Evolutionary conservation across 2,888 invertebrate genomes (phyloP).

Genomic region (Diaperis boleti): DNA sequence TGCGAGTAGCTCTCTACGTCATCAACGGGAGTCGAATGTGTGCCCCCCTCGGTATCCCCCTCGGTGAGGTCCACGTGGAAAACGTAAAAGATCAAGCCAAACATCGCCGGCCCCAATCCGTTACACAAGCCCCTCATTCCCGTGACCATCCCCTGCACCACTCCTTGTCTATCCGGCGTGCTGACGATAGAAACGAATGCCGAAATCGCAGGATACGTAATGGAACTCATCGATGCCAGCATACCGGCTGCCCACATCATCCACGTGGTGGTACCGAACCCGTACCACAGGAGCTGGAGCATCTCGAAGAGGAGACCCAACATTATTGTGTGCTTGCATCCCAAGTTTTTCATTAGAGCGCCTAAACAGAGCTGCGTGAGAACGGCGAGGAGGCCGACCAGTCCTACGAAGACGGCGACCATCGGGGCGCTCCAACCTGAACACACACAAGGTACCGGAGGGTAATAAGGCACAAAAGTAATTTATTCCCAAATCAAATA

Average conservation of each 20-base stretch:
- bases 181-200: slow-evolving; percentile 98
- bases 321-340: slow-evolving; percentile 97
- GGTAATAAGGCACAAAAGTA: too few relatives aligned
- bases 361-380: slow-evolving; percentile 91
- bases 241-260: slow-evolving; percentile 99
- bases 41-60: slow-evolving; percentile 67
- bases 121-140: slow-evolving; percentile 98
- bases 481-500: too few relatives aligned
- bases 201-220: slow-evolving; percentile 99
- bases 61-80: slow-evolving; percentile 98
- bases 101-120: slow-evolving; percentile 98
- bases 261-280: slow-evolving; percentile 96
- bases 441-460: too few relatives aligned
- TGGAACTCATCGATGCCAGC: slow-evolving; percentile 93
- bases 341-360: slow-evolving; percentile 77
- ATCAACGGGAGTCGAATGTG: slow-evolving; percentile 66
- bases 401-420: slow-evolving; percentile 97
- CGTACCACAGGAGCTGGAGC: slow-evolving; percentile 97
- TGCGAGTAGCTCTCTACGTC: slow-evolving; percentile 69
- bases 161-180: slow-evolving; percentile 96
- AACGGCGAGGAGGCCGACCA: slow-evolving; percentile 96
- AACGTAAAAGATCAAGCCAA: slow-evolving; percentile 97
- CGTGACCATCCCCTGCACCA: slow-evolving; percentile 87
- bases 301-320: slow-evolving; percentile 96
- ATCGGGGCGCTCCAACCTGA: slow-evolving; percentile 93